Conservation (phyloP, 2,888 invertebrate species). For the Eledona agricola region DNA sequence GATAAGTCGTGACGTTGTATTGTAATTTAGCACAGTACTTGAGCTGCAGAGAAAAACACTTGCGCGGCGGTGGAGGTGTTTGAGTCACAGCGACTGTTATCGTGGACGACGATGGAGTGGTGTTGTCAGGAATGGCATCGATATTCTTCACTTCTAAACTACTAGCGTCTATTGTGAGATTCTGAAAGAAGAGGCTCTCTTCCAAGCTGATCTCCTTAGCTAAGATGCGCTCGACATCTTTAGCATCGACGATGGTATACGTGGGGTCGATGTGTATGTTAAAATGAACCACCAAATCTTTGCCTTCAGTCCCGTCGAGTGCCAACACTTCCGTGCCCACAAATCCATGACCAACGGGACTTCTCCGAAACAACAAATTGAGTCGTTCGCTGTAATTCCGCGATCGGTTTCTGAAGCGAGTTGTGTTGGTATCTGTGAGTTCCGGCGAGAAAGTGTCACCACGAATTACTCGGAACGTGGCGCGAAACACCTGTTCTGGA, state of each 20-base stretch:
- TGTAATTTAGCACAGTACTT: constrained; percentile 75
- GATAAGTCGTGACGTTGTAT: constrained; percentile 85
- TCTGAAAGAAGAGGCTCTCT: constrained; percentile 69
- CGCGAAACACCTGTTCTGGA: constrained; percentile 84
- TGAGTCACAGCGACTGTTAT: constrained; percentile 63
- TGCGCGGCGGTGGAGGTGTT: constrained; percentile 70
- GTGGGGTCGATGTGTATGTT: constrained; percentile 83
- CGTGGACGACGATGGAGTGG: constrained; percentile 57
- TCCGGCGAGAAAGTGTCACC: constrained; percentile 76
- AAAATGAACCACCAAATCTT: constrained; percentile 83
- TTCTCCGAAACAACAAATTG: constrained; percentile 77
- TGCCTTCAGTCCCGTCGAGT: constrained; percentile 80
- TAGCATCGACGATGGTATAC: constrained; percentile 66
- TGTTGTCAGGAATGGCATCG: constrained; percentile 58
- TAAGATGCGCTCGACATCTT: constrained; percentile 73
- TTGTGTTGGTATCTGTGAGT: constrained; percentile 72
- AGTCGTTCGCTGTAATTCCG: constrained; percentile 79
- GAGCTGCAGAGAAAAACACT: constrained; percentile 74
- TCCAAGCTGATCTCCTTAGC: constrained; percentile 70
- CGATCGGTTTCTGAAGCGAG: constrained; percentile 77
- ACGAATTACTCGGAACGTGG: constrained; percentile 76
- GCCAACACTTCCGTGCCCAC: constrained; percentile 83
- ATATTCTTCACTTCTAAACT: constrained; percentile 73
- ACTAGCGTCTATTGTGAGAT: constrained; percentile 71
- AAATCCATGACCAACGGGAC: constrained; percentile 78